A percentile compares a stretch with the other conserved stretches of the same genome.
Evolutionary conservation across 2,113 vertebrate species (phyloP).

Genomic region (Prochilodus magdalenae): DNA sequence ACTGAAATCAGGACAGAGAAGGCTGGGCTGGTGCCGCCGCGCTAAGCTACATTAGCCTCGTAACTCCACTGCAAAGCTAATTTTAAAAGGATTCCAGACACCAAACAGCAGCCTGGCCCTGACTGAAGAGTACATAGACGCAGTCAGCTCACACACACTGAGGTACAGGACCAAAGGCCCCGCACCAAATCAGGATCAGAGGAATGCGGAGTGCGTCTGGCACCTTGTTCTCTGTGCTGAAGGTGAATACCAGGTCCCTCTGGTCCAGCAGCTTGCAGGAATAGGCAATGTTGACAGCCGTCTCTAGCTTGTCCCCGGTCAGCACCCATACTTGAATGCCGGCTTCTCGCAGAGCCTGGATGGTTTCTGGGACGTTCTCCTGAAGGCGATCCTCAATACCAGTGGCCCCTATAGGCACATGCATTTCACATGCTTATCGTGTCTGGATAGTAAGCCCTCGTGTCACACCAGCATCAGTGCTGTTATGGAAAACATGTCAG

Average conservation of each 20-base stretch:
- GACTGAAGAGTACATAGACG: background rate
- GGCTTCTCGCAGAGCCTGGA: slow-evolving; percentile 85
- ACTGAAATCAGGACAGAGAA: too few species aligned
- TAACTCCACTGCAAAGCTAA: too few species aligned
- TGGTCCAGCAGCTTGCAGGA: slow-evolving; percentile 89
- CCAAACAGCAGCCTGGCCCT: background rate
- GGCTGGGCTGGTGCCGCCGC: too few species aligned
- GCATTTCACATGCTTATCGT: background rate
- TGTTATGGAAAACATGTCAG: background rate
- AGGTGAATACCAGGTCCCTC: slow-evolving; percentile 87
- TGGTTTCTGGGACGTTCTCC: slow-evolving; percentile 89
- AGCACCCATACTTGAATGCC: slow-evolving; percentile 95
- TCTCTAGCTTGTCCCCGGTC: slow-evolving; percentile 96
- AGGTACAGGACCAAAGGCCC: background rate
- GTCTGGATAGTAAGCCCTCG: too few species aligned
- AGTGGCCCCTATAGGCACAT: slow-evolving; percentile 83
- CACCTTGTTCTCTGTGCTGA: slow-evolving; percentile 89
- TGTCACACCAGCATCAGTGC: too few species aligned
- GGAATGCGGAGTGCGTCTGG: slow-evolving; percentile 39
- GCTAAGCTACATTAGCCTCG: background rate
- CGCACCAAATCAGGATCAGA: background rate
- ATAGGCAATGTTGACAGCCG: slow-evolving; percentile 92
- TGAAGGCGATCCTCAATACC: slow-evolving; percentile 96
- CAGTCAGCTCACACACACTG: too few species aligned
- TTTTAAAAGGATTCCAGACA: too few species aligned